Conservation (phyloP, 1,140 invertebrate genomes). For the Ooceraea biroi region DNA sequence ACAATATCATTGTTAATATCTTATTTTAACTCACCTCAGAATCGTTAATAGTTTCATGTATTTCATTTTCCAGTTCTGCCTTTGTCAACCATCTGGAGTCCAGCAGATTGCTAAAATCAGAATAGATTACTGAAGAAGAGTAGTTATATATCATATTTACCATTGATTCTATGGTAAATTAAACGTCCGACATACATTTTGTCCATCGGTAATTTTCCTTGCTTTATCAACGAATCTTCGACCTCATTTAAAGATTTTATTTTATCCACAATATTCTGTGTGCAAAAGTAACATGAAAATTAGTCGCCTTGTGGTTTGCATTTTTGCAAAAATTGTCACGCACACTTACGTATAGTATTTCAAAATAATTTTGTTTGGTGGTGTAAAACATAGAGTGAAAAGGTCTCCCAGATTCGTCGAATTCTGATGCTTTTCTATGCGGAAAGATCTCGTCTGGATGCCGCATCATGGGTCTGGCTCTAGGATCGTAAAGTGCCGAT, state of each 20-base stretch:
- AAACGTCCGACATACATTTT: constrained; percentile 86
- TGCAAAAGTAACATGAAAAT: constrained; percentile 46
- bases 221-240: constrained; percentile 89
- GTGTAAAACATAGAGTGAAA: constrained; percentile 97
- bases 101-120: constrained; percentile 85
- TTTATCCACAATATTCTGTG: constrained; percentile 88
- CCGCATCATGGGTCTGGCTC: constrained; percentile 94
- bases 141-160: not conserved
- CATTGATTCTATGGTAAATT: not conserved
- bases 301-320: constrained; percentile 29
- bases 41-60: constrained; percentile 92
- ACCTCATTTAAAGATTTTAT: constrained; percentile 89
- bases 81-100: constrained; percentile 90
- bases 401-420: constrained; percentile 95
- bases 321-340: not conserved
- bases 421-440: constrained; percentile 94
- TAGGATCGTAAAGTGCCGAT: constrained; percentile 93
- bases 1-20: not conserved
- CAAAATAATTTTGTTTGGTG: constrained; percentile 93
- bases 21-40: constrained; percentile 53
- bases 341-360: constrained; percentile 91
- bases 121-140: constrained; percentile 4
- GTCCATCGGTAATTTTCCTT: constrained; percentile 87
- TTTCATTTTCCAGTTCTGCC: constrained; percentile 88
- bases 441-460: constrained; percentile 95